Conservation (phyloP, 2,113 vertebrate genomes). For the Accipiter cooperii region DNA sequence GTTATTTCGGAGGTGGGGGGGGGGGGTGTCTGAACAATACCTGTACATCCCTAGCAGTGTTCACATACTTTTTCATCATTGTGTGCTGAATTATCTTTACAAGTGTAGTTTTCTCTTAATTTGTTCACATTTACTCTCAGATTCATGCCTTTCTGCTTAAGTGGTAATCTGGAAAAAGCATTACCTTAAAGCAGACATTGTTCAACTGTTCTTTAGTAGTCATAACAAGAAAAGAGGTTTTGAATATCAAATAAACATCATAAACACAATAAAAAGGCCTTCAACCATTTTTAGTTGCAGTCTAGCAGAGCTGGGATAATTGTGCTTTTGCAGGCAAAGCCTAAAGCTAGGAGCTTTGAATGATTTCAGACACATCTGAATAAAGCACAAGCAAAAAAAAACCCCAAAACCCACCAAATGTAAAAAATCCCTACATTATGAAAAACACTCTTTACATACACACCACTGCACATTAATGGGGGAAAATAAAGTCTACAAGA, state of each 20-base stretch:
- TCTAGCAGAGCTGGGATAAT: not conserved
- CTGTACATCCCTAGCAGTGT: not conserved
- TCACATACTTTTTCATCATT: not conserved
- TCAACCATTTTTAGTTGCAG: not conserved
- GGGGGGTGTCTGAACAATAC: not conserved
- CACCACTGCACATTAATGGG: not conserved
- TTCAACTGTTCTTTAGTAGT: not conserved
- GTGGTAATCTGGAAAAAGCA: not conserved
- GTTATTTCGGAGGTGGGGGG: not conserved
- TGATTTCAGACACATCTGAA: not conserved
- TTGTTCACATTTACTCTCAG: not conserved
- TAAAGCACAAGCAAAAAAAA: not conserved
- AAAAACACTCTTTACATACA: not conserved
- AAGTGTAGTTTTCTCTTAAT: not conserved
- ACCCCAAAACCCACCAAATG: not conserved
- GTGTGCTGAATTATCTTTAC: not conserved
- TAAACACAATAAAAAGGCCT: not conserved
- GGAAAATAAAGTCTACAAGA: not conserved
- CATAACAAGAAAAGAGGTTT: not conserved
- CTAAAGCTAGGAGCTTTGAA: not conserved
- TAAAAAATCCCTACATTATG: not conserved
- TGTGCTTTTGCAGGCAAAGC: not conserved
- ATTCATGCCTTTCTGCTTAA: not conserved
- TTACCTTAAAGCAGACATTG: not conserved
- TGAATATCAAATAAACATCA: not conserved